Base-by-base conservation (phyloP, 53 echinoderm and acorn worm genomes). In the Stichopus horrens region DNA sequence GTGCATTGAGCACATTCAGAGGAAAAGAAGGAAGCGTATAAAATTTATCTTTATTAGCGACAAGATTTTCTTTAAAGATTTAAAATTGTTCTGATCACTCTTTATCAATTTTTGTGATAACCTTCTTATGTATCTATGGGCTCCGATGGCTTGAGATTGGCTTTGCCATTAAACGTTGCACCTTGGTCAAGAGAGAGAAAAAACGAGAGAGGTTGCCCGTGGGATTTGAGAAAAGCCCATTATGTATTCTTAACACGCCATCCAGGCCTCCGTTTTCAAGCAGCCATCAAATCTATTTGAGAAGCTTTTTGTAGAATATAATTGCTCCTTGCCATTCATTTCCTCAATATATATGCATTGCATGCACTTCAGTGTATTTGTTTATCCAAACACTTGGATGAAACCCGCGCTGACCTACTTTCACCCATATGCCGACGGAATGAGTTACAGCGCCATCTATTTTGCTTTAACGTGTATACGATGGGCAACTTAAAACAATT, bases 251-350 rank as follows among this genome's bases (percentile, higher is more conserved):
- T 20, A 13, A 18, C 14, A 71, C n/a, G 71, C 14, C 71, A 71
- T 71, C 19, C 19, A 71, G 71, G 71, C 71, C 71, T 71, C 71
- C 19, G n/a, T 71, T 71, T 71, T 71, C 71, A 71, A 71, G 71
- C n/a, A 71, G 71, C 71, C n/a, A 71, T 71, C 71, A 71, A 13
- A 71, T 71, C 71, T 18, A 18, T 71, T 71, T 71, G n/a, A 10
- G 18, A 71, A 71, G 5, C 71, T 71, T 71, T 37, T 71, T 18
- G 71, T 71, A 16, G 71, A 71, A 71, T 16, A 71, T 71, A 71
- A 71, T 71, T 16, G 71, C 71, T 71, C 19, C 19, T 71, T 16
- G 19, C 7, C 16, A 18, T n/a, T 18, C 71, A 18, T 7, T 71
- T 71, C 71, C 71, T 20, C 18, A 18, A 71, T n/a, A 71, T 71